Conservation (phyloP, 2,113 vertebrate species). For the Osmerus eperlanus region DNA sequence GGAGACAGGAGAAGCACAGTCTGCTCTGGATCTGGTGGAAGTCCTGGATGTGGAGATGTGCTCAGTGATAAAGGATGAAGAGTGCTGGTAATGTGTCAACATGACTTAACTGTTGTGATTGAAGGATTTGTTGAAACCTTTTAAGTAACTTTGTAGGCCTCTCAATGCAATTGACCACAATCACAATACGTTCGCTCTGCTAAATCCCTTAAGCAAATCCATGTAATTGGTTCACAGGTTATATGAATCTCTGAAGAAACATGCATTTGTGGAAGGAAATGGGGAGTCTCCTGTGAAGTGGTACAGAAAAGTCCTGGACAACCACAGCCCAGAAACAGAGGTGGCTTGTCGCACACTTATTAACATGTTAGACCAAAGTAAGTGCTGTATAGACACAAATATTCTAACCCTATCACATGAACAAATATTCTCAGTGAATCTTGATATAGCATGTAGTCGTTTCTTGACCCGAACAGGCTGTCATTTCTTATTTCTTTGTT, state of each 20-base stretch:
- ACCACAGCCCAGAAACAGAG: constrained; percentile 76
- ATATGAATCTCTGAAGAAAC: constrained; percentile 71
- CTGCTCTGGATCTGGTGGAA: constrained; percentile 73
- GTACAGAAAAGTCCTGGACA: constrained; percentile 79
- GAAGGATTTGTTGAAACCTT: too few species aligned
- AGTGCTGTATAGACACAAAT: neutral
- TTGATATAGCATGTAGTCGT: neutral
- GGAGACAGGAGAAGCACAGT: constrained; percentile 17
- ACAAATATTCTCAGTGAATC: too few species aligned
- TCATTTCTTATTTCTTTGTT: constrained; percentile 20
- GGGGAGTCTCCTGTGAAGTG: constrained; percentile 69
- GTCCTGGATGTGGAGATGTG: constrained; percentile 68
- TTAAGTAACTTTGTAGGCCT: too few species aligned
- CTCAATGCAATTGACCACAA: too few species aligned
- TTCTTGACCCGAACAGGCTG: neutral
- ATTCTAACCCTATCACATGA: too few species aligned
- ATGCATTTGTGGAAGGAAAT: constrained; percentile 37
- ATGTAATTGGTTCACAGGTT: constrained; percentile 62
- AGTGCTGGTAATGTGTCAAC: constrained; percentile 73
- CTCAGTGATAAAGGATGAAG: constrained; percentile 64
- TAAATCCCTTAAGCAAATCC: neutral
- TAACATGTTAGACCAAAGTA: constrained; percentile 73
- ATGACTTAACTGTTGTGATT: neutral
- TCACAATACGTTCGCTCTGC: too few species aligned
- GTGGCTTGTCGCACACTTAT: constrained; percentile 71